Percentiles rank a stretch among this genome's conserved stretches.
phyloP scores from a whole-genome alignment of 2,888 invertebrate genomes.

The Arge pagana region DNA sequence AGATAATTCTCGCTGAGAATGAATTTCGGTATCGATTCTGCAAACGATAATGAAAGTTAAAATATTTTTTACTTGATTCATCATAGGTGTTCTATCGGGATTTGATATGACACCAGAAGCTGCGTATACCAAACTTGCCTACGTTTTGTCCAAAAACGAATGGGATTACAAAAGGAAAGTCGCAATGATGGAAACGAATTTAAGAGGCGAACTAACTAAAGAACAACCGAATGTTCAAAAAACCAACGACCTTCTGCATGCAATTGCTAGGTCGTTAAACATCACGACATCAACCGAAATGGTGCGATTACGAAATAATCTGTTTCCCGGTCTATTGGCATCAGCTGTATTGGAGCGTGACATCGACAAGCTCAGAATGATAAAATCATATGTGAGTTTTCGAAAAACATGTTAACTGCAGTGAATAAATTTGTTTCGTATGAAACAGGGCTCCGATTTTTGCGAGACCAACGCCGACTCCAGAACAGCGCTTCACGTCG shows the following conservation, averaged over 20 bases:
- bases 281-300: conserved; percentile 63
- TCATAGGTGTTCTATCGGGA: conserved; percentile 77
- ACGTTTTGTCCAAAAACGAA: conserved; percentile 81
- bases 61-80: neutral
- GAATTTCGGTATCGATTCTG: conserved; percentile 6
- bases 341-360: conserved; percentile 66
- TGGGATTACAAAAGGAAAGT: conserved; percentile 69
- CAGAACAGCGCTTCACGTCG: conserved; percentile 80
- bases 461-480: conserved; percentile 75
- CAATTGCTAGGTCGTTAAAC: conserved; percentile 64
- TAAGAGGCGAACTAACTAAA: conserved; percentile 80
- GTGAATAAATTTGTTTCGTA: no score
- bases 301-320: conserved; percentile 63
- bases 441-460: conserved; percentile 71
- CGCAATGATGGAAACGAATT: conserved; percentile 75
- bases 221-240: conserved; percentile 46
- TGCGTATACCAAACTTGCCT: conserved; percentile 87
- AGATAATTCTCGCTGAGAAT: conserved; percentile 10
- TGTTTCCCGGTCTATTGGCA: conserved; percentile 74
- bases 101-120: conserved; percentile 94
- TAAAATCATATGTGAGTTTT: conserved; percentile 52
- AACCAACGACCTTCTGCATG: conserved; percentile 64
- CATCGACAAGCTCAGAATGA: conserved; percentile 60
- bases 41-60: conserved; percentile 30
- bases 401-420: conserved; percentile 7